Evolutionary conservation across 2,113 vertebrate species (phyloP).

Genomic region (Eulemur macaco): DNA sequence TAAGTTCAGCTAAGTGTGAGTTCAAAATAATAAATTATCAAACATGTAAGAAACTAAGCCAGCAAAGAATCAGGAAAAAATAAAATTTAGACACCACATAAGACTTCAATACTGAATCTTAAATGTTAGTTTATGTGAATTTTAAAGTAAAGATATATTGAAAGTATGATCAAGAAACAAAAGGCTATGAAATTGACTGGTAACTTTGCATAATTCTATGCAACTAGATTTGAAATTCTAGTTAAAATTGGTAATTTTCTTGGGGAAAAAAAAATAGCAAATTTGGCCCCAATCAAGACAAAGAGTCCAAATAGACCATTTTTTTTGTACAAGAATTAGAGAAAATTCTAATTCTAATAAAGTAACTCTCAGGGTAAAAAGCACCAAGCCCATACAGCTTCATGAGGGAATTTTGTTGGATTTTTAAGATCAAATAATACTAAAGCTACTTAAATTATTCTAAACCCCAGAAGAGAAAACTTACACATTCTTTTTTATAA

Average conservation of each 20-base stretch:
- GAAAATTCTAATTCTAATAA: not conserved
- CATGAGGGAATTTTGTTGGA: not conserved
- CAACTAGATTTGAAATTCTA: conserved; percentile 3
- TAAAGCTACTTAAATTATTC: not conserved
- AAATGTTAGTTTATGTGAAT: not conserved
- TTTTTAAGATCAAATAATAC: not conserved
- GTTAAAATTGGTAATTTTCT: not conserved
- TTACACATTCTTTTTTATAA: not conserved
- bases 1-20: not conserved
- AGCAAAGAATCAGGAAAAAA: not conserved
- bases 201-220: not conserved
- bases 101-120: not conserved
- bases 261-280: not conserved
- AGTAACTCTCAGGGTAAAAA: not conserved
- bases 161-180: not conserved
- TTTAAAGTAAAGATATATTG: not conserved
- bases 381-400: not conserved
- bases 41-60: not conserved
- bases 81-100: not conserved
- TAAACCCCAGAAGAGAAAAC: not conserved
- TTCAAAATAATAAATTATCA: conserved; percentile 19
- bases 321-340: not conserved
- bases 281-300: not conserved
- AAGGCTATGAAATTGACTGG: not conserved
- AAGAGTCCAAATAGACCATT: not conserved